These are phyloP conservation scores for Neria commutata DNA, from an alignment of 2,888 invertebrate genomes.

Conservation along the genomic window DNA sequence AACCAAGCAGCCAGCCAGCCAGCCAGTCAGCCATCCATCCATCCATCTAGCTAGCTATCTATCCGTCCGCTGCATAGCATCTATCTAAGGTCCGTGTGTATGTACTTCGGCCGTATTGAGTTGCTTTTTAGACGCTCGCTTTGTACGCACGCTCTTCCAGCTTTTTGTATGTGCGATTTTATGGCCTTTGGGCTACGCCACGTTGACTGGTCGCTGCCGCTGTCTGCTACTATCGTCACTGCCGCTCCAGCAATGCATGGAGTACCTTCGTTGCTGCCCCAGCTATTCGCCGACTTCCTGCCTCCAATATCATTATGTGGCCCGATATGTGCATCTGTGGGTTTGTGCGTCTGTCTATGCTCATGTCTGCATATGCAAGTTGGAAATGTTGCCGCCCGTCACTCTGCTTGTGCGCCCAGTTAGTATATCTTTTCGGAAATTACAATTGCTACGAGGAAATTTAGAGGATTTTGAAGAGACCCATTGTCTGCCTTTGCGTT, in stretches of 20 bases:
- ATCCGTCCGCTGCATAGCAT: conserved; percentile 3
- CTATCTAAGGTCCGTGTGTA: background rate
- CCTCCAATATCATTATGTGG: background rate
- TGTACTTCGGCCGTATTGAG: background rate
- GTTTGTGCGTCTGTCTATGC: background rate
- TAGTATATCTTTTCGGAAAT: conserved; percentile 55
- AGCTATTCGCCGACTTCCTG: background rate
- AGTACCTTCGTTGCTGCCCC: background rate
- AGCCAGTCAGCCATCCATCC: background rate
- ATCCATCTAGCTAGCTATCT: background rate
- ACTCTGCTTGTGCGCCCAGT: conserved; percentile 34
- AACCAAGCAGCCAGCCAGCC: background rate
- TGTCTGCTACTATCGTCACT: background rate
- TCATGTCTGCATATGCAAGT: conserved; percentile 3
- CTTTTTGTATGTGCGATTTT: conserved; percentile 2
- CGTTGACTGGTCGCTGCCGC: background rate
- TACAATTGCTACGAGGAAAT: conserved; percentile 30
- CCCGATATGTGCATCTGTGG: background rate
- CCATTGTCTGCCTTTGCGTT: background rate
- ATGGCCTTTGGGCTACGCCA: conserved; percentile 20
- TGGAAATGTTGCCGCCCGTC: conserved; percentile 7
- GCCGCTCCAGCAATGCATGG: background rate
- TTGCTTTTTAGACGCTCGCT: conserved; percentile 3
- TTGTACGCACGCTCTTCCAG: background rate
- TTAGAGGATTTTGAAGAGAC: background rate